Evolutionary conservation across 1,140 invertebrate species (phyloP).

Genomic region (Pseudomyrmex pallidus): DNA sequence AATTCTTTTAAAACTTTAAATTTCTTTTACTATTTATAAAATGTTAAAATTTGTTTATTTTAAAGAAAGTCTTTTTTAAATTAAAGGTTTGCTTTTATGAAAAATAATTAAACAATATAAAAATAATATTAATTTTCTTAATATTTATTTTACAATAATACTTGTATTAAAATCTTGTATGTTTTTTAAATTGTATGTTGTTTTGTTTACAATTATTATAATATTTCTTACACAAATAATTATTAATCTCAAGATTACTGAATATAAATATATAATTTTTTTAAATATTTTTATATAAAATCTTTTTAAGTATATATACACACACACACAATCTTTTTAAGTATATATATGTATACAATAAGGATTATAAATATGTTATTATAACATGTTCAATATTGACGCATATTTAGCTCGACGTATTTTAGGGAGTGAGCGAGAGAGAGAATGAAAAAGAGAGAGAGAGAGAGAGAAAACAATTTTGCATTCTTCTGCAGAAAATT

Average conservation of each 20-base stretch:
- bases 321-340: too few relatives aligned
- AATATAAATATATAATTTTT: not conserved
- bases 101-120: not conserved
- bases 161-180: not conserved
- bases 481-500: conserved; percentile 31
- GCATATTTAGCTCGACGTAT: not conserved
- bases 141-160: not conserved
- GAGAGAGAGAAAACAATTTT: not conserved
- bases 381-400: not conserved
- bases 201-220: not conserved
- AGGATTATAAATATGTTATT: not conserved
- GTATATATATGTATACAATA: not conserved
- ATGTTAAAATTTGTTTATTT: not conserved
- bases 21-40: not conserved
- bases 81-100: not conserved
- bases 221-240: conserved; percentile 7
- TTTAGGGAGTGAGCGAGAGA: too few relatives aligned
- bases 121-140: not conserved
- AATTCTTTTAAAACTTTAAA: not conserved
- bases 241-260: not conserved
- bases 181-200: not conserved
- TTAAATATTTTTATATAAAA: not conserved
- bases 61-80: not conserved
- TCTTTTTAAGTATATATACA: too few relatives aligned
- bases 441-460: too few relatives aligned